Base-by-base conservation (phyloP, 2,888 invertebrate genomes). In the Dorcus hopei region DNA sequence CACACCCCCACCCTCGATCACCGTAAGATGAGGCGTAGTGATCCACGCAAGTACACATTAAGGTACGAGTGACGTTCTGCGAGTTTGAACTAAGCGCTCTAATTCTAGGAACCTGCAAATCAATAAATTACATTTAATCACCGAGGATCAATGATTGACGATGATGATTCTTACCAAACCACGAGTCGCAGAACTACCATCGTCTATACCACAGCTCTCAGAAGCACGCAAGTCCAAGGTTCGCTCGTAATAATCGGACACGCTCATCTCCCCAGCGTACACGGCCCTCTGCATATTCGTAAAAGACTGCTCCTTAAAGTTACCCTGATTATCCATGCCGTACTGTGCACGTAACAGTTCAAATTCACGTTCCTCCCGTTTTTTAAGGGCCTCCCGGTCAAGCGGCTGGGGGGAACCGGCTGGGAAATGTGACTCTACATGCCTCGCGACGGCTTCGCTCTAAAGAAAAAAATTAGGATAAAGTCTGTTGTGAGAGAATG, bases 1-100 rank as follows among this genome's bases (percentile, higher is more conserved):
- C 95, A 73, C 95, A 95, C 2, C 95, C 95, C 93, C 94, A 95
- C 7, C 95, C 95, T 68, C 88, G 84, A 78, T 95, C 95, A 0
- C 93, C 94, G 72, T 92, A 93, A 0, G 92, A 91, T 43, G 91
- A 90, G 1, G 91, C 91, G 75, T 91, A 94, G 79, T 94, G 93
- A 76, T 93, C 93, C 43, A 91, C 89, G 0, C 87, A 87, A 23
- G 89, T 89, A 76, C 93, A 93, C 62, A 92, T 81, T 75, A 89
- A 85, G 0, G 88, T 88, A 71, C 85, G 83, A 53, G 83, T 81
- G 57, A 91, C 87, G 70, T 87, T 87, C 43, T 83, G 78, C 59
- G 83, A 83, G 67, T 81, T 83, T 38, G 76, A 78, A 67, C 81
- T 81, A 58, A 82, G 77, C 23, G 81, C 80, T 65, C 80, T 77